Conservation (phyloP, 2,113 vertebrate species). For the Capreolus pygargus region DNA sequence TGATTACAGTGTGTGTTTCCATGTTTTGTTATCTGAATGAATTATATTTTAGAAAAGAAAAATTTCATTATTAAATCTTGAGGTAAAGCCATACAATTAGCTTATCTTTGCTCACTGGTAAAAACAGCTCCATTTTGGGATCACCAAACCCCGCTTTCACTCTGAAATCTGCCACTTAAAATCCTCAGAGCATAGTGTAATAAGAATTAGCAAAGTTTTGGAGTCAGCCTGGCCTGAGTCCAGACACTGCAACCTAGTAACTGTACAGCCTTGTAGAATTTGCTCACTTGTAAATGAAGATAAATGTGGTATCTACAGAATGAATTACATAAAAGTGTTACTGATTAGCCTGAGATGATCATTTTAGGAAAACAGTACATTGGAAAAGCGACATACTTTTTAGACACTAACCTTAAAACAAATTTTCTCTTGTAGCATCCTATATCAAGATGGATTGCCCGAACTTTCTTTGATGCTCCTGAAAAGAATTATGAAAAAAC, state of each 20-base stretch:
- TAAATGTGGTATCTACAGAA: background rate
- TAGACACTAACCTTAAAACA: constrained; percentile 10
- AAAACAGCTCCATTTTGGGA: background rate
- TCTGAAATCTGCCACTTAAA: background rate
- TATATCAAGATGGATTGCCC: constrained; percentile 92
- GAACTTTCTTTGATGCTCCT: constrained; percentile 84
- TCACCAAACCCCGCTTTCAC: background rate
- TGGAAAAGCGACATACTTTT: background rate
- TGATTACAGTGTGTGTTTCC: background rate
- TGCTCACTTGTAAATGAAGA: background rate
- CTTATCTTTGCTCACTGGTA: background rate
- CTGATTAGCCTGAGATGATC: background rate
- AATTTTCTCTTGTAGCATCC: constrained; percentile 86
- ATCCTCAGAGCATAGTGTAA: background rate
- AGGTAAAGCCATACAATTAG: background rate
- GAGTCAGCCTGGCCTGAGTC: background rate
- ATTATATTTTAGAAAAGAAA: constrained; percentile 19
- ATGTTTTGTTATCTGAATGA: constrained; percentile 6
- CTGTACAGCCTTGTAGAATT: background rate
- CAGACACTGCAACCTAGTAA: background rate
- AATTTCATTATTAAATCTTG: background rate
- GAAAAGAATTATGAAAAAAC: constrained; percentile 94
- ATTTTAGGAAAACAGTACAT: background rate
- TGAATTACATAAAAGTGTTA: background rate
- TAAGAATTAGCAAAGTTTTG: background rate